Base-by-base conservation (phyloP, 2,888 invertebrate species). In the Mimas tiliae region DNA sequence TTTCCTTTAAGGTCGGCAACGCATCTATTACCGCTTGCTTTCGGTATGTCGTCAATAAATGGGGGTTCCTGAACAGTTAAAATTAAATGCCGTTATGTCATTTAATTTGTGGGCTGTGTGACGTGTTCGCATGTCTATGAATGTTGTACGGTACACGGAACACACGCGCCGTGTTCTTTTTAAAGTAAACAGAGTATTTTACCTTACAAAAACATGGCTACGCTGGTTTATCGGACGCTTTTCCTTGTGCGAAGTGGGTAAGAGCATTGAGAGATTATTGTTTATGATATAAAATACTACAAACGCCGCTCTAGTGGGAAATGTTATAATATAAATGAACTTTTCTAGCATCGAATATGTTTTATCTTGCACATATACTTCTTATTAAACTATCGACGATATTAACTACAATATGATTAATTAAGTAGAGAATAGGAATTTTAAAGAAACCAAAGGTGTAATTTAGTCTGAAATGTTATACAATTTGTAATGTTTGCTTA, bases 71-170 rank as follows among this genome's bases (percentile, higher is more conserved):
- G 53, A 21, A 34, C 19, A 38, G 58, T 65, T 64, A 65, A 27
- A 55, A 53, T 58, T 55, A 65, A 65, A 58, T 55, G 34, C 14
- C 9, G 7, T 16, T 33, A 33, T 58, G 34, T 12, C 27, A 55
- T 55, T 55, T 33, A 53, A 55, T 65, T 16, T 16, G n/a, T 11
- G 33, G 7, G 16, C 48, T n/a, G 27, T 27, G 27, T 27, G 27
- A 27, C 27, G 27, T 27, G 27, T 27, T 65, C 34, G 65, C 65
- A 65, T 65, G 55, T 58, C 65, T 55, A 38, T 12, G 48, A 34
- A n/a, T n/a, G 19, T 48, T 58, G 48, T 58, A 48, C 19, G 38
- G 12, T 65, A 19, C 65, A 65, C 34, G 38, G 34, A 34, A 58
- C 53, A 45, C 48, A 65, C 48, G 21, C 21, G 21, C 38, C 34